Base-by-base conservation (phyloP, 2,888 invertebrate genomes). In the Latrodectus elegans region DNA sequence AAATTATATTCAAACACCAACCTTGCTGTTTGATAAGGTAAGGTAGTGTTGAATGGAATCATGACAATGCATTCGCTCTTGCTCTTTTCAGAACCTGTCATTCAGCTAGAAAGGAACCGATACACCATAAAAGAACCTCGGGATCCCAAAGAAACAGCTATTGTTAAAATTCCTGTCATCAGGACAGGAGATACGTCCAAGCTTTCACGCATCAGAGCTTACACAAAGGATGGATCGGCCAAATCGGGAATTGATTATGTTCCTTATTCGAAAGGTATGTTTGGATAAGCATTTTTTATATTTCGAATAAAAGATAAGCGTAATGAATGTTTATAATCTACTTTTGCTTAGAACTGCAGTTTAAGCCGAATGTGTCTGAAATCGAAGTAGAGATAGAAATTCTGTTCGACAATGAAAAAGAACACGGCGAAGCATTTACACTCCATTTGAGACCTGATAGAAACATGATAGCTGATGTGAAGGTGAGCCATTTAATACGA, bases 181-280 rank as follows among this genome's bases (percentile, higher is more conserved):
- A 90, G 92, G 60, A 86, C 90, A 9, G 92, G 92, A 15, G 92
- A 92, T 89, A 90, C 91, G 12, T 91, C 91, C 2, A 89, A 90
- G 70, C 90, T 90, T 6, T 92, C 92, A 2, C 89, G 91, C 8
- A 91, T 92, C 15, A 90, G 91, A 67, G 91, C 92, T 15, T 91
- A 91, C 84, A 92, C 92, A 4, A 91, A 92, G 84, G 92, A 92
- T 89, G 92, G 92, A 8, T 92, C 92, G 2, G 92, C 92, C 0
- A 91, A 91, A 78, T 91, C 92, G 52, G 92, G 92, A 55, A 89
- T 90, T 53, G 92, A 92, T 89, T 92, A 92, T 84, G 91, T 91
- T 77, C 91, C 91, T 4, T 90, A 92, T 67, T 91, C 92, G 55
- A 91, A 90, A 91, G 92, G 92, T 92, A 81, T 22, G 72, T 14